Base-by-base conservation (phyloP, 64 coral and sea anemone genomes). In the Stichodactyla helianthus region DNA sequence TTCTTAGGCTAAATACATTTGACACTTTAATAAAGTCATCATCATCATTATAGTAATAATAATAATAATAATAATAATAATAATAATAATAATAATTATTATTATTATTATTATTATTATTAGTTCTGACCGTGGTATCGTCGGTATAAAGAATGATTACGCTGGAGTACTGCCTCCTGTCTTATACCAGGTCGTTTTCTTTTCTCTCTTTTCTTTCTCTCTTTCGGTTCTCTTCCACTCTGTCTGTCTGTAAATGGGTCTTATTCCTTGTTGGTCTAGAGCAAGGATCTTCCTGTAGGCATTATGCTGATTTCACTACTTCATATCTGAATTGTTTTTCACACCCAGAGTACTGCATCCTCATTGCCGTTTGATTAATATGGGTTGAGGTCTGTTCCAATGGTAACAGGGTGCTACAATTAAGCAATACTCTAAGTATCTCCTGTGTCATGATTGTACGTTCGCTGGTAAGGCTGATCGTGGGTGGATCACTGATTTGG, bases 391-490 rank as follows among this genome's bases (percentile, higher is more conserved):
- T 71, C 67, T 71, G 67, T 71, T 71, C 67, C 67, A 12, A 71
- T 71, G 67, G 67, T 26, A 71, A 71, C 67, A 71, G 12, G 67
- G 67, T 71, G 25, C 67, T 71, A 27, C 67, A 71, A 71, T 71
- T 19, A 9, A 71, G 67, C 5, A 71, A 27, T 71, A 71, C 67
- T 71, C 67, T 71, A 5, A 19, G 4, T 20, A 71, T 19, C 67
- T 71, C 67, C 25, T 71, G 67, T 71, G 67, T 5, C 67, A 8
- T 71, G 67, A 71, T 71, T 12, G 67, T 71, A 8, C 67, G 67
- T 55, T 87, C 58, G 7, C 19, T 19, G 71, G 54, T 79, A 87
- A 35, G 70, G 86, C 86, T 35, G 23, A 79, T 54, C 74, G 74
- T 59, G 86, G 68, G 76, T 70, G 53, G 23, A 87, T 59, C 18